A percentile compares a stretch with the other conserved stretches of the same genome.
Evolutionary conservation across 2,113 vertebrate genomes (phyloP).

Genomic region (Donacobius atricapilla): DNA sequence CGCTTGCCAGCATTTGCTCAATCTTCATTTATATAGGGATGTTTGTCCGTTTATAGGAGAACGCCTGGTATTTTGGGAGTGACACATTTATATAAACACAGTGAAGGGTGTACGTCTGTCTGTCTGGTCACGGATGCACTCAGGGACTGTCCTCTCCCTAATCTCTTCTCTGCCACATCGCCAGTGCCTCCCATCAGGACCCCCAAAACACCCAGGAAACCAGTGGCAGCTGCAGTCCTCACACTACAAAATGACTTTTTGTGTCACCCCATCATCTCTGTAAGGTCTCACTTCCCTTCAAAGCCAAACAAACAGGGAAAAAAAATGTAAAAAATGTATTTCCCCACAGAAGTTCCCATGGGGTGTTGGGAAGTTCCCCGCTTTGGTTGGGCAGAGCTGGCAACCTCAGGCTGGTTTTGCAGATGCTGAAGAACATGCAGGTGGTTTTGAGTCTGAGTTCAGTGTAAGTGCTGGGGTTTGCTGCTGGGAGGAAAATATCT

Average conservation of each 20-base stretch:
- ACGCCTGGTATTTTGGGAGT: neutral
- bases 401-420: neutral
- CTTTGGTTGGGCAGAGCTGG: neutral
- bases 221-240: neutral
- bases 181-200: neutral
- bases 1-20: neutral
- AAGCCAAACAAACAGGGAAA: neutral
- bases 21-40: neutral
- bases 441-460: neutral
- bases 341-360: neutral
- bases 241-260: neutral
- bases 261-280: neutral
- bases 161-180: neutral
- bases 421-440: neutral
- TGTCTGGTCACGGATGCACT: neutral
- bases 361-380: neutral
- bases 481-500: neutral
- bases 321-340: neutral
- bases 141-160: neutral
- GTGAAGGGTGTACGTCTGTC: neutral
- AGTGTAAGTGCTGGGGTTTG: neutral
- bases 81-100: neutral
- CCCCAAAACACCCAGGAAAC: neutral
- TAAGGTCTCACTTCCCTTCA: neutral
- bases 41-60: neutral